A percentile compares a stretch with the other conserved stretches of the same genome.
Conservation (phyloP, 2,888 invertebrate genomes). For the Anagyrus pseudococci region DNA sequence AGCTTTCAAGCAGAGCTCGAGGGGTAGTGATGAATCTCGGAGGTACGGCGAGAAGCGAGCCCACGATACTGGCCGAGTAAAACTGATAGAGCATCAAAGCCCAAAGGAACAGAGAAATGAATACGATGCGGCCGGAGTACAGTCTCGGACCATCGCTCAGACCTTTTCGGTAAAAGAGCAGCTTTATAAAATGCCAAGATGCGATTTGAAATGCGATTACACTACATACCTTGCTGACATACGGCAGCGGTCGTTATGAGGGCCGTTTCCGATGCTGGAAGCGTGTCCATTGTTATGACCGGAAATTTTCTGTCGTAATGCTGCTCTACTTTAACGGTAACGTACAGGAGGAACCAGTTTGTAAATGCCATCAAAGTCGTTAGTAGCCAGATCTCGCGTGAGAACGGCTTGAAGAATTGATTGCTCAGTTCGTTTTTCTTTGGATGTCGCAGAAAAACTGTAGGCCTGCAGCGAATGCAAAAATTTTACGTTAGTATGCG, state of each 20-base stretch:
- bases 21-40: slow-evolving; percentile 53
- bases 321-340: slow-evolving; percentile 43
- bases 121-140: slow-evolving; percentile 59
- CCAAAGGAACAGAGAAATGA: slow-evolving; percentile 52
- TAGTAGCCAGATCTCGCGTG: slow-evolving; percentile 66
- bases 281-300: slow-evolving; percentile 9
- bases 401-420: slow-evolving; percentile 71
- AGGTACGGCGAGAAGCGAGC: slow-evolving; percentile 52
- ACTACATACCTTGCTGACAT: slow-evolving; percentile 61
- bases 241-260: slow-evolving; percentile 62
- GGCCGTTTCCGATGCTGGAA: slow-evolving; percentile 48
- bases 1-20: slow-evolving; percentile 52
- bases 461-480: slow-evolving; percentile 58
- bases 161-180: slow-evolving; percentile 54
- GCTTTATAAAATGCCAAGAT: not conserved
- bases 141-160: slow-evolving; percentile 59
- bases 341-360: slow-evolving; percentile 46
- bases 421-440: slow-evolving; percentile 68
- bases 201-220: not conserved
- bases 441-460: slow-evolving; percentile 74
- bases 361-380: slow-evolving; percentile 57
- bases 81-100: slow-evolving; percentile 55
- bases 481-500: too few species aligned
- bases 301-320: slow-evolving; percentile 18
- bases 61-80: slow-evolving; percentile 58